These are phyloP conservation scores for Chelmon rostratus DNA, from an alignment of 2,797 vertebrate genomes.

Conservation along the genomic window DNA sequence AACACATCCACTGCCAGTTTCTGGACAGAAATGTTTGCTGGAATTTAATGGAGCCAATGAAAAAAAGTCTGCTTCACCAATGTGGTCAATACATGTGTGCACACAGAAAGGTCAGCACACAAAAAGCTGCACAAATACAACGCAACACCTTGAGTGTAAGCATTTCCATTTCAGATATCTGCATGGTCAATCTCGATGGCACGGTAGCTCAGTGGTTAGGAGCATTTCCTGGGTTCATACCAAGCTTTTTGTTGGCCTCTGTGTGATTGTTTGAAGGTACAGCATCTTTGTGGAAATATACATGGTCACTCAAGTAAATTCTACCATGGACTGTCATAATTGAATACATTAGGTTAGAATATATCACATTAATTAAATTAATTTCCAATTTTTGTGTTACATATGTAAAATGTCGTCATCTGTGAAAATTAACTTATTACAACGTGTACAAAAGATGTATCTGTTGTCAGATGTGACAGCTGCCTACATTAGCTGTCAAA, in stretches of 20 bases:
- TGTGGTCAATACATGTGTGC: background rate
- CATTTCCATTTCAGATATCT: slow-evolving; percentile 3
- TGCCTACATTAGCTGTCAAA: background rate
- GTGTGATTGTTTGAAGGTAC: background rate
- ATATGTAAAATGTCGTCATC: background rate
- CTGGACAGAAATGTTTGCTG: slow-evolving; percentile 42
- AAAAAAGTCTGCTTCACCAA: background rate
- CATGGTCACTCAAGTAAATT: background rate
- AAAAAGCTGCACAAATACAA: background rate
- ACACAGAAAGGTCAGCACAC: background rate
- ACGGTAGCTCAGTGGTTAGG: background rate
- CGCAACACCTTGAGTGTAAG: background rate
- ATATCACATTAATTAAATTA: background rate
- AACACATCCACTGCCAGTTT: slow-evolving; percentile 45
- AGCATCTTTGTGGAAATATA: slow-evolving; percentile 4
- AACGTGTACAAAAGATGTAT: background rate
- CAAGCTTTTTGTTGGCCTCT: background rate
- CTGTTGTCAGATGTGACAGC: no score
- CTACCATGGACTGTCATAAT: background rate
- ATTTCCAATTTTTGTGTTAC: background rate
- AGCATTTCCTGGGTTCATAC: slow-evolving; percentile 21
- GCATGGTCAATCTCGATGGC: background rate
- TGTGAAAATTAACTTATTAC: background rate
- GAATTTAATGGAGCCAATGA: slow-evolving; percentile 27
- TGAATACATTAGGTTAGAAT: background rate